Evolutionary conservation across 2,113 vertebrate genomes (phyloP).

Genomic region (Aldabrachelys gigantea): DNA sequence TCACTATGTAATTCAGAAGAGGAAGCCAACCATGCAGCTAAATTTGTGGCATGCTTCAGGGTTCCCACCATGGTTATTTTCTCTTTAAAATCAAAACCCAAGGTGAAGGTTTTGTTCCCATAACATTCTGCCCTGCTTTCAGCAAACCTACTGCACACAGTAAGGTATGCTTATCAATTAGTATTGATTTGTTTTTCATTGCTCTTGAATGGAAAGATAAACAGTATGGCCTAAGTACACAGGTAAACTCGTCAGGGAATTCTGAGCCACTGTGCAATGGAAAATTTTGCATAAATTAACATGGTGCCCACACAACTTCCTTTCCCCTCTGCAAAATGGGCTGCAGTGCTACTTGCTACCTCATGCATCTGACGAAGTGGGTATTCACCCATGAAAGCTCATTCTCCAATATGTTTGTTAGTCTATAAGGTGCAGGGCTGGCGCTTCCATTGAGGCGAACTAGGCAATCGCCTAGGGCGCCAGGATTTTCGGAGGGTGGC

Average conservation of each 20-base stretch:
- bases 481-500: no score
- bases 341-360: no score
- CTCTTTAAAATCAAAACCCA: not conserved
- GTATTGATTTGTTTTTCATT: not conserved
- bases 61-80: conserved; percentile 16
- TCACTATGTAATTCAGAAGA: conserved; percentile 45
- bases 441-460: no score
- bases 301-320: no score
- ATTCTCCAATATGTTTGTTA: no score
- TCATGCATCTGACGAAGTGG: no score
- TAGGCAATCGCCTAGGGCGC: no score
- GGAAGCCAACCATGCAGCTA: conserved; percentile 22
- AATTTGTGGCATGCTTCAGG: conserved; percentile 6
- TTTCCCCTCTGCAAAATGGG: no score
- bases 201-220: not conserved
- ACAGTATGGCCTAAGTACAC: not conserved
- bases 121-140: not conserved
- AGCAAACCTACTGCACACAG: not conserved
- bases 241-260: not conserved
- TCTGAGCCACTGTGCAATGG: no score
- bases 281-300: no score
- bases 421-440: no score
- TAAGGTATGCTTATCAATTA: not conserved
- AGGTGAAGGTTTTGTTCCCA: not conserved
- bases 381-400: no score